Evolutionary conservation across 2,888 invertebrate species (phyloP), one percentile per base, ranked within the genome.

Genomic region (Apamea epomidion): DNA sequence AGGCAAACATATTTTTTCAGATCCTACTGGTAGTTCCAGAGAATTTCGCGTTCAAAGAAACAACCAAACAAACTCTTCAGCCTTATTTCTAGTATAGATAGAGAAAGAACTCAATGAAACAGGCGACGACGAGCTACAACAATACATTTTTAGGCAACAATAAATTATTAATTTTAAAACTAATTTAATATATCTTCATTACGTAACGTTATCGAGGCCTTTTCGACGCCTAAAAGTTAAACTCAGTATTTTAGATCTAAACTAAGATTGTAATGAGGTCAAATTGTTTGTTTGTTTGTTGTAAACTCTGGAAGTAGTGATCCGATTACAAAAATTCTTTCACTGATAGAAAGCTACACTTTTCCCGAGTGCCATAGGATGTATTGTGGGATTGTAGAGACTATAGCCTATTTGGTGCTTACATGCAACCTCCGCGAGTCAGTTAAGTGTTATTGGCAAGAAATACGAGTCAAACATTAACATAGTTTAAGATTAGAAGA

Each of bases 151-250:
- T 68, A 58, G 25, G 18, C 29, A 58, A 58, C 37, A 21, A 69
- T 29, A 64, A 42, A 58, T 76, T 48, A 60, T 51, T 45, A 42
- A 42, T 70, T 83, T 51, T n/a, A 29, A 75, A 83, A 82, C 37
- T 58, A 29, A 69, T 75, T 37, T 45, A 58, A 64, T 58, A 58
- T 76, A 82, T 64, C 7, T 37, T 48, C 10, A 32, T 67, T 42
- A 54, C 12, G 45, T 60, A 32, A 62, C 42, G 6, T 51, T 51
- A 42, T 42, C 8, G 14, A 42, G 14, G 8, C 16, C 2, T 48
- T 71, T 65, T 16, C 65, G 21, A 48, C 25, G 10, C 14, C 14
- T 16, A n/a, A 4, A 69, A 51, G 29, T n/a, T 79, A 37, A 21
- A n/a, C n/a, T 72, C 18, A 72, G 21, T 72, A 32, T 37, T 32